Evolutionary conservation across 1,140 invertebrate genomes (phyloP).

Genomic region (Oncopodura yosiiana): DNA sequence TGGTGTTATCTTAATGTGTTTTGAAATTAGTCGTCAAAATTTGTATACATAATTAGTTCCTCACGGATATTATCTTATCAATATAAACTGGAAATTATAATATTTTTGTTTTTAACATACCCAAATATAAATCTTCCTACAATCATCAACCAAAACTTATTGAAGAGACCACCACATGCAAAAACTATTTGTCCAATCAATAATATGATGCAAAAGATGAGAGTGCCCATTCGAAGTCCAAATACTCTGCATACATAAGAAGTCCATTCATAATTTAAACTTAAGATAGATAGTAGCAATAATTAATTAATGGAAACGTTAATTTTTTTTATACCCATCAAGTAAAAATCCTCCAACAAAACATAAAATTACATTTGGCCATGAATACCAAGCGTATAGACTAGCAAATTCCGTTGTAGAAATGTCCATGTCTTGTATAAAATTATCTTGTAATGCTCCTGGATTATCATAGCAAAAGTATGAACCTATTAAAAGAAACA

Average conservation of each 20-base stretch:
- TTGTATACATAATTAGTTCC: not conserved
- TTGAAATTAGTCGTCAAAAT: not conserved
- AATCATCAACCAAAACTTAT: slow-evolving; percentile 82
- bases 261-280: slow-evolving; percentile 15
- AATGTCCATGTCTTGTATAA: slow-evolving; percentile 70
- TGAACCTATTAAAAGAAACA: slow-evolving; percentile 59
- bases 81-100: not conserved
- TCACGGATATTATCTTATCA: no score
- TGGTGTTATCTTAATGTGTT: no score
- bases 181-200: slow-evolving; percentile 79
- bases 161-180: slow-evolving; percentile 68
- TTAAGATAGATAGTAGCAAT: slow-evolving; percentile 12
- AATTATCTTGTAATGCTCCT: slow-evolving; percentile 76
- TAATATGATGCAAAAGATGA: slow-evolving; percentile 75
- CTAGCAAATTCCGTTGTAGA: slow-evolving; percentile 71
- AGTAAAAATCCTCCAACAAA: slow-evolving; percentile 92
- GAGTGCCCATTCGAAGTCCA: slow-evolving; percentile 82
- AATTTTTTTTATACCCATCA: slow-evolving; percentile 53
- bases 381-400: slow-evolving; percentile 92
- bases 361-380: slow-evolving; percentile 93
- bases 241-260: slow-evolving; percentile 56
- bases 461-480: slow-evolving; percentile 98
- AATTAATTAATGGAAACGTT: slow-evolving; percentile 10
- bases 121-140: slow-evolving; percentile 93
- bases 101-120: slow-evolving; percentile 45